A percentile compares a stretch with the other conserved stretches of the same genome.
phyloP scores from a whole-genome alignment of 2,113 vertebrate genomes.

The Nicator chloris region DNA sequence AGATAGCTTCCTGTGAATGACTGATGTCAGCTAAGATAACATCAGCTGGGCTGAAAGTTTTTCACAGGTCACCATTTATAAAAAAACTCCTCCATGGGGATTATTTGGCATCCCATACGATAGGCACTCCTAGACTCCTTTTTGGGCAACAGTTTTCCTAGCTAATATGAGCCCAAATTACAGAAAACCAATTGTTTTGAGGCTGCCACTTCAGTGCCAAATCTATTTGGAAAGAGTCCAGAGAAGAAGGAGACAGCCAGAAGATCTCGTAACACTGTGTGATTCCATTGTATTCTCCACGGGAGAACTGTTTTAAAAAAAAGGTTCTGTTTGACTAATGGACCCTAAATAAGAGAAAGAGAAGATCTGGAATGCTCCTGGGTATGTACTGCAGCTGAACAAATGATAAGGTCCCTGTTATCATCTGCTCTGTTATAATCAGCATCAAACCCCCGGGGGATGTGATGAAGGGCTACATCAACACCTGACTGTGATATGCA shows the following conservation, averaged over 20 bases:
- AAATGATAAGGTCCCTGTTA: neutral
- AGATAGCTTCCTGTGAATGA: neutral
- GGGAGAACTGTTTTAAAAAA: neutral
- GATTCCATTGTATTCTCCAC: neutral
- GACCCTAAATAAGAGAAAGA: neutral
- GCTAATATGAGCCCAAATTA: neutral
- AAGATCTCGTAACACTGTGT: neutral
- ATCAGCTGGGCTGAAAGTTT: neutral
- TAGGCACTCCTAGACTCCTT: neutral
- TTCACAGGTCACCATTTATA: neutral
- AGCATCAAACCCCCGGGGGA: neutral
- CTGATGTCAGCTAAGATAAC: neutral
- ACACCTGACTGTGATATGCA: neutral
- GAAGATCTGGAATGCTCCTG: neutral
- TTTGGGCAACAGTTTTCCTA: neutral
- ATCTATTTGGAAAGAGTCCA: neutral
- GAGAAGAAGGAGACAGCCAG: neutral
- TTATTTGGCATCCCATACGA: neutral
- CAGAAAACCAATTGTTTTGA: neutral
- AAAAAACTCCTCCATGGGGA: neutral
- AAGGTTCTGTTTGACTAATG: neutral
- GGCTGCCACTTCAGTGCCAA: neutral
- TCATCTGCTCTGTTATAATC: neutral
- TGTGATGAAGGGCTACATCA: neutral
- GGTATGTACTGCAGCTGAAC: neutral